These are phyloP conservation scores for Tragelaphus scriptus DNA, from an alignment of 2,113 vertebrate genomes.

Conservation along the genomic window DNA sequence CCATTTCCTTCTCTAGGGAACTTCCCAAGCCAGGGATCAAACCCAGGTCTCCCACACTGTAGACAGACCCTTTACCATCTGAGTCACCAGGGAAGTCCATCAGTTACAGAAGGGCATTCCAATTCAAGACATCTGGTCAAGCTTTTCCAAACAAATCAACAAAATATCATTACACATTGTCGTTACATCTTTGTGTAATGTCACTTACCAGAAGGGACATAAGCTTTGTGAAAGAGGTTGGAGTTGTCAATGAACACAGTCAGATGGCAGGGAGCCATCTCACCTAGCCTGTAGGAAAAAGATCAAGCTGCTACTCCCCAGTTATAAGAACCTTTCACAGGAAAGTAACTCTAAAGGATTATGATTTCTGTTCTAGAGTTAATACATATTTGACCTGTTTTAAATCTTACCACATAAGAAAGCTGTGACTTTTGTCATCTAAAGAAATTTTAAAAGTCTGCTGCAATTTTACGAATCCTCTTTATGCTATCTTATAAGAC, in stretches of 20 bases:
- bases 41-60: too few relatives aligned
- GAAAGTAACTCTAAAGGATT: constrained; percentile 4
- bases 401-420: not conserved
- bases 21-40: too few relatives aligned
- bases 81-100: not conserved
- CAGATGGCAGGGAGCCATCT: not conserved
- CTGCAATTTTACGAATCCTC: constrained; percentile 10
- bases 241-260: not conserved
- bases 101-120: not conserved
- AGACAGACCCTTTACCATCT: too few relatives aligned
- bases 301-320: not conserved
- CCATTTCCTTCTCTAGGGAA: too few relatives aligned
- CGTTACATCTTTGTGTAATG: not conserved
- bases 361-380: constrained; percentile 19
- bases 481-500: not conserved
- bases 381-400: not conserved
- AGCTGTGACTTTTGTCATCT: not conserved
- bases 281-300: not conserved
- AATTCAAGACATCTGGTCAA: not conserved
- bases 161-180: not conserved
- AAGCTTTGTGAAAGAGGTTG: not conserved
- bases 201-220: constrained; percentile 13
- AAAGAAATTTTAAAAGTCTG: not conserved
- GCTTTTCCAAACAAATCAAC: constrained; percentile 10
- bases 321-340: not conserved